Conservation (phyloP, 2,888 invertebrate species). For the Lasioglossum marginatum region DNA sequence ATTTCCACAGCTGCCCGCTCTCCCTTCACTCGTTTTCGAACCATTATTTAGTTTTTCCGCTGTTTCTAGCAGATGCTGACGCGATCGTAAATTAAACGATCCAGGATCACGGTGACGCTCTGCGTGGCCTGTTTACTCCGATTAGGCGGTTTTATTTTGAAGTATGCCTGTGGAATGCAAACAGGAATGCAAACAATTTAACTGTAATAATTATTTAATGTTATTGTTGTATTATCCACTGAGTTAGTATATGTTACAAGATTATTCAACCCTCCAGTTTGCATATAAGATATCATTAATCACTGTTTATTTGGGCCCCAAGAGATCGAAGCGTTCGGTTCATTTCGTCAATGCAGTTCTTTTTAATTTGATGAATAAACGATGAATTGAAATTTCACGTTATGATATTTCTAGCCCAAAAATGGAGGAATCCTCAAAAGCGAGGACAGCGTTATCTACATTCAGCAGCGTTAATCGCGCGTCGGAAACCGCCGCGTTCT, state of each 20-base stretch:
- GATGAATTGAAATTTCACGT: background rate
- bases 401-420: background rate
- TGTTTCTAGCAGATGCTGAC: constrained; percentile 34
- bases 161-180: background rate
- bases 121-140: background rate
- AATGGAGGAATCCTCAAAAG: background rate
- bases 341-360: too few species aligned
- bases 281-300: background rate
- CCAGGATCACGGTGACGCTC: background rate
- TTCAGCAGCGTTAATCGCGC: background rate
- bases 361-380: background rate
- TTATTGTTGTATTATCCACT: too few species aligned
- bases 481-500: background rate
- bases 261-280: background rate
- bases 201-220: too few species aligned
- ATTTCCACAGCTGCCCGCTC: constrained; percentile 46
- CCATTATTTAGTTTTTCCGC: background rate
- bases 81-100: constrained; percentile 28
- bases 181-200: too few species aligned
- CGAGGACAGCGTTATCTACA: background rate
- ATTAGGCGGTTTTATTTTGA: background rate
- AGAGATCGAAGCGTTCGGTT: too few species aligned
- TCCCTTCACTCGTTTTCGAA: background rate
- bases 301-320: too few species aligned
- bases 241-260: too few species aligned